phyloP scores from a whole-genome alignment of 2,797 vertebrate genomes.

The Macroramphosus scolopax region DNA sequence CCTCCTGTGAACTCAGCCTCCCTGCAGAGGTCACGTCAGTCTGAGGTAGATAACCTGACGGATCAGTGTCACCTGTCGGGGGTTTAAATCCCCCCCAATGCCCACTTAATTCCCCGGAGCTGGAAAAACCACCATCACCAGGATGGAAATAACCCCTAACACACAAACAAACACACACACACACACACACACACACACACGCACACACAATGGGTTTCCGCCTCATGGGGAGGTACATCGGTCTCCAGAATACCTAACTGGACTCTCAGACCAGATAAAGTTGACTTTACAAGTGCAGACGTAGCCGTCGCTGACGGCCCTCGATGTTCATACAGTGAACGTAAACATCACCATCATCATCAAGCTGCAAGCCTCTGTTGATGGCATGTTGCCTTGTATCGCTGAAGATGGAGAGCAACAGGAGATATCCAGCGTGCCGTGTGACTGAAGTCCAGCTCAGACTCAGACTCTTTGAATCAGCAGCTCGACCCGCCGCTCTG shows the following conservation, averaged over 20 bases:
- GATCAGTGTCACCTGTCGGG: constrained; percentile 60
- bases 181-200: not conserved
- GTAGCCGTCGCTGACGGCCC: too few relatives aligned
- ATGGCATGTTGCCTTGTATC: not conserved
- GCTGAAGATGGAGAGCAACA: constrained; percentile 3
- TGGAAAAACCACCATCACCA: constrained; percentile 46
- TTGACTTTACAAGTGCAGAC: too few relatives aligned
- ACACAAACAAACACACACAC: constrained; percentile 1
- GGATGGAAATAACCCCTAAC: constrained; percentile 53
- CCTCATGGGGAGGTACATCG: too few relatives aligned
- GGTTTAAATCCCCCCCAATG: constrained; percentile 14
- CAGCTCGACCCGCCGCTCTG: constrained; percentile 3
- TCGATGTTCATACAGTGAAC: too few relatives aligned
- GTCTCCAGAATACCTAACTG: too few relatives aligned
- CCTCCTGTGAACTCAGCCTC: constrained; percentile 10
- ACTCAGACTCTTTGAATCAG: constrained; percentile 17
- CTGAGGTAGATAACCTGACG: constrained; percentile 29
- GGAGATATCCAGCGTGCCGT: constrained; percentile 14
- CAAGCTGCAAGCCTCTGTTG: too few relatives aligned
- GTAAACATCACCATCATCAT: too few relatives aligned
- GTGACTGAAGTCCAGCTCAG: too few relatives aligned
- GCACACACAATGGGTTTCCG: too few relatives aligned
- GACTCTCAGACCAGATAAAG: too few relatives aligned
- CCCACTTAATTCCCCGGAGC: constrained; percentile 3
- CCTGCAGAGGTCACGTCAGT: constrained; percentile 34